These are phyloP conservation scores for Acronicta aceris DNA, from an alignment of 2,888 invertebrate species.

Conservation along the genomic window DNA sequence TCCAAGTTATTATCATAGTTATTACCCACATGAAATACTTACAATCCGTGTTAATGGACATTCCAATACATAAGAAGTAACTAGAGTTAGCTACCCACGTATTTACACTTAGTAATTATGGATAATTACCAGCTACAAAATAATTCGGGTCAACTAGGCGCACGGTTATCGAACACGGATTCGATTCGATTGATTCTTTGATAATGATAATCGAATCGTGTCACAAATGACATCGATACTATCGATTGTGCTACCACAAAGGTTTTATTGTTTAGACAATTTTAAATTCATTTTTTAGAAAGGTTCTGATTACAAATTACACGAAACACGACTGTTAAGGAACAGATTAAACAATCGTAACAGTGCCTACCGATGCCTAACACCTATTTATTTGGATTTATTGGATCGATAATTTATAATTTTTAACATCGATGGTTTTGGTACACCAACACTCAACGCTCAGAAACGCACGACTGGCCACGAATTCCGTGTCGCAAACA, in stretches of 20 bases:
- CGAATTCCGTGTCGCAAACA: conserved; percentile 60
- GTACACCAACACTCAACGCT: conserved; percentile 48
- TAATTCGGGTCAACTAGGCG: conserved; percentile 38
- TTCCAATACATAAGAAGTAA: conserved; percentile 38
- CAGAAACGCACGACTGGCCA: conserved; percentile 60
- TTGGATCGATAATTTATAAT: conserved; percentile 27
- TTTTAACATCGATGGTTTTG: conserved; percentile 44
- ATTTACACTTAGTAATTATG: conserved; percentile 39
- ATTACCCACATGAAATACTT: conserved; percentile 23
- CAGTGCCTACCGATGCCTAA: conserved; percentile 1
- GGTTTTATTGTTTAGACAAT: conserved; percentile 11
- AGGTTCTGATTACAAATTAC: not conserved
- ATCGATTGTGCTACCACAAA: conserved; percentile 13
- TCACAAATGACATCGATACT: conserved; percentile 28
- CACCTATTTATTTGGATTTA: conserved; percentile 24
- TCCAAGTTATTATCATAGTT: conserved; percentile 24
- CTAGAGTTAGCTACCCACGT: conserved; percentile 17
- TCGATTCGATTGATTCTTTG: conserved; percentile 19
- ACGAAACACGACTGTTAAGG: not conserved
- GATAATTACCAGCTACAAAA: conserved; percentile 37
- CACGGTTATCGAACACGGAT: conserved; percentile 13
- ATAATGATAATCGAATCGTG: conserved; percentile 44
- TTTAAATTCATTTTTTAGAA: conserved; percentile 11
- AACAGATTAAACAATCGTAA: not conserved
- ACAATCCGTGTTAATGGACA: conserved; percentile 37